These are phyloP conservation scores for Siderastrea radians DNA, from an alignment of 92 coral and sea anemone genomes.

Conservation along the genomic window DNA sequence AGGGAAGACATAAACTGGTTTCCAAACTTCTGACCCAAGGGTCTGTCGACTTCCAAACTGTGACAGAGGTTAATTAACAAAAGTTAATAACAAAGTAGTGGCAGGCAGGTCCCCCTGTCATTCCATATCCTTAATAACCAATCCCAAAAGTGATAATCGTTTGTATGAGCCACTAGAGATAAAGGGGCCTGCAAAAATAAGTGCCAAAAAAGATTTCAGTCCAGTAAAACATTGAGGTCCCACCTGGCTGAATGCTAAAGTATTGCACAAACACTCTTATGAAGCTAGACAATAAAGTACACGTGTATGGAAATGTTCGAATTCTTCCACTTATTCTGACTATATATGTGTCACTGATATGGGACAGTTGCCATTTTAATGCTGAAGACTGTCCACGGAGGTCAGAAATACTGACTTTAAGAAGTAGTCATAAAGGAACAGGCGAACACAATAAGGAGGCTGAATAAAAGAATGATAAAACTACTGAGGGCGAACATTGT, in stretches of 20 bases:
- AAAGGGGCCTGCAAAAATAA: neutral
- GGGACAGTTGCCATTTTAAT: slow-evolving; percentile 16
- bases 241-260: slow-evolving; percentile 13
- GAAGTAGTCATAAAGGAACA: slow-evolving; percentile 27
- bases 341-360: neutral
- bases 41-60: slow-evolving; percentile 52
- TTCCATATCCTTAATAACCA: neutral
- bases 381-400: slow-evolving; percentile 15
- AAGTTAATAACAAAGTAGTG: neutral
- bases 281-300: neutral
- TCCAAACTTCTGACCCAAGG: slow-evolving; percentile 21
- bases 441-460: slow-evolving; percentile 15
- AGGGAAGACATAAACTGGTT: slow-evolving; percentile 43
- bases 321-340: neutral
- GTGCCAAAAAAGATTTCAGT: neutral
- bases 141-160: neutral
- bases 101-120: neutral
- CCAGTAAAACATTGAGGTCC: neutral
- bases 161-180: slow-evolving; percentile 2
- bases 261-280: slow-evolving; percentile 4
- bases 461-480: neutral
- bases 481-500: slow-evolving; percentile 9
- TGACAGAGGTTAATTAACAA: neutral
- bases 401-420: neutral
- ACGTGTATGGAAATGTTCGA: neutral